These are phyloP conservation scores for Salarias fasciatus DNA, from an alignment of 2,797 vertebrate genomes.

Conservation along the genomic window DNA sequence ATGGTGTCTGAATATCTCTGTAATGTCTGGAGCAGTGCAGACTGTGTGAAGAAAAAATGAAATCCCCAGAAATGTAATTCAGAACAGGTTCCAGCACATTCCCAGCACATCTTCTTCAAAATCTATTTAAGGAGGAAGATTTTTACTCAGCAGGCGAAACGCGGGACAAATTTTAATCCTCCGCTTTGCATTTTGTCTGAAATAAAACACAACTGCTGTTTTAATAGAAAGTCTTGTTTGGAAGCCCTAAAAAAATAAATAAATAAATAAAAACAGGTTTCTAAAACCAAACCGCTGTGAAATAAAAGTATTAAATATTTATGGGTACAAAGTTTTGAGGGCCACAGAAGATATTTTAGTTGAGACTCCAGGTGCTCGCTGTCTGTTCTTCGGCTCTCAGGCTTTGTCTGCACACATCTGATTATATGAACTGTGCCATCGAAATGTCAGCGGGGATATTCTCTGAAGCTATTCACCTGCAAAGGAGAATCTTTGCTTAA, in stretches of 20 bases:
- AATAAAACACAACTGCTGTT: constrained; percentile 8
- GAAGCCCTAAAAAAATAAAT: not conserved
- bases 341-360: constrained; percentile 11
- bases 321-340: constrained; percentile 13
- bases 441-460: not conserved
- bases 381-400: constrained; percentile 11
- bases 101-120: not conserved
- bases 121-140: not conserved
- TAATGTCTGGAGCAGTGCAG: not conserved
- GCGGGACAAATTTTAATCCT: not conserved
- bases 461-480: not conserved
- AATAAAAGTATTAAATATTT: constrained; percentile 13
- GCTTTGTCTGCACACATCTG: constrained; percentile 10
- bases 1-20: not conserved
- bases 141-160: not conserved
- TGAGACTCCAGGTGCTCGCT: constrained; percentile 24
- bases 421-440: not conserved
- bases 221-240: not conserved
- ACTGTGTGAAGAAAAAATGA: not conserved
- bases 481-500: not conserved
- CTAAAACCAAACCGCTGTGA: not conserved
- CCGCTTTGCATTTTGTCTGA: constrained; percentile 6
- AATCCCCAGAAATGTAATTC: not conserved
- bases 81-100: not conserved
- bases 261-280: constrained; percentile 1